phyloP scores from a whole-genome alignment of 2,113 vertebrate genomes.

The Chroicocephalus ridibundus region DNA sequence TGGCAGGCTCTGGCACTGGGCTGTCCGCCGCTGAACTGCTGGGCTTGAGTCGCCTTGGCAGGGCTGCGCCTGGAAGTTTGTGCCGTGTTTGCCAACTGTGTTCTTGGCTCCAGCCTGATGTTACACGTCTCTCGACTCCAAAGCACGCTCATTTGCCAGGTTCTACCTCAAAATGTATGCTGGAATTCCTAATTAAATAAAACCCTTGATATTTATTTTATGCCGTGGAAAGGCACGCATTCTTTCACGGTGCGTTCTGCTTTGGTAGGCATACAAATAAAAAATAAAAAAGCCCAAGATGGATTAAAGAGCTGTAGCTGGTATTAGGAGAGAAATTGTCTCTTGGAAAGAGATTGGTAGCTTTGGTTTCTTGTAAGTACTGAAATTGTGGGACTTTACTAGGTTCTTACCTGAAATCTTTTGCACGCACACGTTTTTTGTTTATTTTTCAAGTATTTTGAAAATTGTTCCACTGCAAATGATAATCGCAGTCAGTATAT shows the following conservation, averaged over 20 bases:
- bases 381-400: background rate
- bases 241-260: background rate
- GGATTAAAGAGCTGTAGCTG: background rate
- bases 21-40: slow-evolving; percentile 16
- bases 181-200: slow-evolving; percentile 58
- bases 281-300: background rate
- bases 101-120: slow-evolving; percentile 48
- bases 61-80: background rate
- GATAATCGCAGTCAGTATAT: background rate
- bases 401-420: background rate
- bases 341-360: background rate
- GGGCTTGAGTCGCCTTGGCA: slow-evolving; percentile 39
- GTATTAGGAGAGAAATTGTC: background rate
- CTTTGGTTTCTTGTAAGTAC: background rate
- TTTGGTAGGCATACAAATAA: background rate
- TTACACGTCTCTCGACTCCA: slow-evolving; percentile 3
- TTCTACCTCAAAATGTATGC: slow-evolving; percentile 32
- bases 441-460: slow-evolving; percentile 24
- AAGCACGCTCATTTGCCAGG: slow-evolving; percentile 10
- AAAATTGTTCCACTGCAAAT: background rate
- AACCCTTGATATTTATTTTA: background rate
- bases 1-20: background rate
- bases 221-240: background rate
- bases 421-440: background rate
- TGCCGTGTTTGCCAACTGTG: slow-evolving; percentile 16